Evolutionary conservation across 53 echinoderm and acorn worm species (phyloP).

Genomic region (Actinopyga echinites): DNA sequence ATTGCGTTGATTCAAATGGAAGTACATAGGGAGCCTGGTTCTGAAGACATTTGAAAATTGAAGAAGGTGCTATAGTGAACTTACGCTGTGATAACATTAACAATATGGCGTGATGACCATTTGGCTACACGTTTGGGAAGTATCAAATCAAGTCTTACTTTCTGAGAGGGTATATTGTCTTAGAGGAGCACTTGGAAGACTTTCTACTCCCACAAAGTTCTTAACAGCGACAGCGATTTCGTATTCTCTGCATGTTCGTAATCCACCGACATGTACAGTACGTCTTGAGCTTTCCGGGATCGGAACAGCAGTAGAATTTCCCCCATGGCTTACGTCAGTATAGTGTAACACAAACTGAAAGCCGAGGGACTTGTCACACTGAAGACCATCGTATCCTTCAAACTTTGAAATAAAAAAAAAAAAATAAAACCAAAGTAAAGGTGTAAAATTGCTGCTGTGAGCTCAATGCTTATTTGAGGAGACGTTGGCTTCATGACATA

Average conservation of each 20-base stretch:
- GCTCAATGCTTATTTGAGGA: no score
- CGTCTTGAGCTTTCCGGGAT: background rate
- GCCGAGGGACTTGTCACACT: background rate
- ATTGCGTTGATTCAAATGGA: no score
- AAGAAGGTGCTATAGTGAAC: no score
- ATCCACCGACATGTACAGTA: background rate
- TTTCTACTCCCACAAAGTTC: slow-evolving; percentile 1
- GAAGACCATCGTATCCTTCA: background rate
- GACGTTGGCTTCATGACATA: no score
- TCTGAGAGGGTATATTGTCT: background rate
- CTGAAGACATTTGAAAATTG: no score
- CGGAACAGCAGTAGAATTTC: background rate
- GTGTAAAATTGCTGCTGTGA: no score
- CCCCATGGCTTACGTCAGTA: background rate
- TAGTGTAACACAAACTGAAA: background rate
- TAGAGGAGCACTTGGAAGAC: background rate
- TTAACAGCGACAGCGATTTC: background rate
- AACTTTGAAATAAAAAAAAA: background rate
- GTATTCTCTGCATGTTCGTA: background rate
- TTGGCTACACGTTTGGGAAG: no score
- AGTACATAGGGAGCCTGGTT: no score
- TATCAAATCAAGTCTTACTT: background rate
- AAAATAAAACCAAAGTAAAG: no score
- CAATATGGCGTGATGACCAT: no score
- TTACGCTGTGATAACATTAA: no score